Evolutionary conservation across 2,113 vertebrate genomes (phyloP).

Genomic region (Beaufortia kweichowensis): DNA sequence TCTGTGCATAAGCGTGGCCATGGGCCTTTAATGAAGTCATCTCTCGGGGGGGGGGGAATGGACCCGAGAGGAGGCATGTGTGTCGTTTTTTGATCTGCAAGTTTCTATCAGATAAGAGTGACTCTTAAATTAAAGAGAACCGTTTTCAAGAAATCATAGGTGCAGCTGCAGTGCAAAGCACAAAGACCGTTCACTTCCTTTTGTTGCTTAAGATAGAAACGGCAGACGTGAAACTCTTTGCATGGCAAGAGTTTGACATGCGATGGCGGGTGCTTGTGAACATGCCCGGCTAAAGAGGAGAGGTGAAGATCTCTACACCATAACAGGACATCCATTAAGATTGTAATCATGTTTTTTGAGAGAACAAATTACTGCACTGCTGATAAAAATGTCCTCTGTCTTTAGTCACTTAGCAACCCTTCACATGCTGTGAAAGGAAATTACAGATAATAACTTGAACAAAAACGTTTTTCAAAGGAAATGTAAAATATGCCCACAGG

Average conservation of each 20-base stretch:
- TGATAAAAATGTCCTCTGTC: constrained; percentile 24
- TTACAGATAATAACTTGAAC: background rate
- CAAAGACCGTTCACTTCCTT: constrained; percentile 54
- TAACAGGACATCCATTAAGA: constrained; percentile 50
- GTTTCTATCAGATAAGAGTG: background rate
- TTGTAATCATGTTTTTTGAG: constrained; percentile 8
- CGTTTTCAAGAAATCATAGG: constrained; percentile 1
- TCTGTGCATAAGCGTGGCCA: constrained; percentile 50
- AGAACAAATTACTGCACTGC: background rate
- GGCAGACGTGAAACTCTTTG: background rate
- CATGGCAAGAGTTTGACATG: constrained; percentile 6
- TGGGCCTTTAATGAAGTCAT: constrained; percentile 53
- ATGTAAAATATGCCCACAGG: background rate
- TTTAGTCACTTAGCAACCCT: constrained; percentile 9
- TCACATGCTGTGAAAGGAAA: background rate
- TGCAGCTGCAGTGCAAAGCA: constrained; percentile 4
- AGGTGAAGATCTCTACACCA: background rate
- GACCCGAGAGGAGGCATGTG: background rate
- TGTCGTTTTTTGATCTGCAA: constrained; percentile 8
- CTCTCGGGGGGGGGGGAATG: background rate
- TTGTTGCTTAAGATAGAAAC: constrained; percentile 55
- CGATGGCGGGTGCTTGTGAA: constrained; percentile 14
- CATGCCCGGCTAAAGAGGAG: constrained; percentile 3
- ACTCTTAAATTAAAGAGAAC: background rate
- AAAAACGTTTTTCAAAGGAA: background rate